Base-by-base conservation (phyloP, 2,113 vertebrate genomes). In the Hydrolagus affinis region DNA sequence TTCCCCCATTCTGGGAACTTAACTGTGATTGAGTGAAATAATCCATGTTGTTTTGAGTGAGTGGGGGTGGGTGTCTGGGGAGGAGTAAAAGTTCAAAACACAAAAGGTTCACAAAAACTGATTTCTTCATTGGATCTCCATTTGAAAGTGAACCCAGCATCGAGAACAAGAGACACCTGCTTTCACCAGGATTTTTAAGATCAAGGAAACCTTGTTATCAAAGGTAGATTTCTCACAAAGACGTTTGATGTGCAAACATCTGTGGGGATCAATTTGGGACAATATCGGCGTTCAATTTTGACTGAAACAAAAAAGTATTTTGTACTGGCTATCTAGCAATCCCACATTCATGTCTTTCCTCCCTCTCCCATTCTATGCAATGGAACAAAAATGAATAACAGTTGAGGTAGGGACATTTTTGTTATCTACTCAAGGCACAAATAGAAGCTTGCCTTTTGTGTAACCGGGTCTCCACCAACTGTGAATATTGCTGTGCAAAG, bases 401-500 rank as follows among this genome's bases (percentile, higher is more conserved):
- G 12, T 23, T 11, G 60, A 83, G 25, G 28, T 83, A 83, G 66
- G 78, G 62, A 32, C 28, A 60, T 15, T 80, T 57, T 76, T 64
- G 2, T 2, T 32, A 21, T 3, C 44, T 28, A 83, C 14, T 28
- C 78, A 83, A 83, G 78, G 78, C 78, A 83, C 78, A 83, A 66
- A 66, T 83, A 83, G 14, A 83, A 83, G 28, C 28, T 83, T 83
- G 77, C 60, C 60, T 64, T 62, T 30, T 30, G 30, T 83, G 62
- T 62, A 83, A 32, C 9, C 62, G 30, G 66, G 78, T 83, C 28
- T 83, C 78, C 78, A 32, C 78, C 11, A 64, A 60, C 28, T 32
- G 25, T 21, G 66, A 44, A 83, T 83, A 66, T 68, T 83, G 62
- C 76, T 66, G 78, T 68, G 62, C 60, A 83, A 32, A 44, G 44